These are phyloP conservation scores for Sylvia atricapilla DNA, from an alignment of 2,113 vertebrate genomes.

Conservation along the genomic window DNA sequence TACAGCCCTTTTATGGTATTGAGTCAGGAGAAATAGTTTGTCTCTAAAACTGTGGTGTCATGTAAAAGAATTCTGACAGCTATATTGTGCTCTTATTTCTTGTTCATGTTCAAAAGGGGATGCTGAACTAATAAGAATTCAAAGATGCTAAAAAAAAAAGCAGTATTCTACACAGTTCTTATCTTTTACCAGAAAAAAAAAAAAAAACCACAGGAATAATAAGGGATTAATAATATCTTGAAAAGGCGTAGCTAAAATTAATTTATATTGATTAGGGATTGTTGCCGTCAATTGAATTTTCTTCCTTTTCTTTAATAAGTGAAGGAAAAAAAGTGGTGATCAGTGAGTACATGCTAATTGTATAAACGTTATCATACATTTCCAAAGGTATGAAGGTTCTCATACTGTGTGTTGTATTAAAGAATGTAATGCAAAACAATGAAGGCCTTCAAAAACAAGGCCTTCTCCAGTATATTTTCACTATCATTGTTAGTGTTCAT, in stretches of 20 bases:
- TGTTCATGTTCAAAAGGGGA: neutral
- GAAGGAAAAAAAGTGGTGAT: neutral
- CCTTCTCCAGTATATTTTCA: neutral
- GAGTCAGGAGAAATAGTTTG: neutral
- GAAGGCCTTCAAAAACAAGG: neutral
- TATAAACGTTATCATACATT: neutral
- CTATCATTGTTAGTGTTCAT: neutral
- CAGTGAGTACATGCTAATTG: neutral
- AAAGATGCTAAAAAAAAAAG: neutral
- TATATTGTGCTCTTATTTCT: neutral
- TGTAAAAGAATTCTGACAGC: neutral
- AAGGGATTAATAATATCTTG: neutral
- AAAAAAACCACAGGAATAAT: neutral
- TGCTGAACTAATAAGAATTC: neutral
- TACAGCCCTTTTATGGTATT: neutral
- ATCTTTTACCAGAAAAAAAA: neutral
- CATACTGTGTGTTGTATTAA: neutral
- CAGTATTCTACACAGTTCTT: neutral
- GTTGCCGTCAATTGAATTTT: neutral
- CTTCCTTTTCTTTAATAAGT: neutral
- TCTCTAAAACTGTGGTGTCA: neutral
- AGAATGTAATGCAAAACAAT: neutral
- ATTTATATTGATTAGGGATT: neutral
- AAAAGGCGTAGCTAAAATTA: too few relatives aligned
- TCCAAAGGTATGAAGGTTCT: neutral